Base-by-base conservation (phyloP, 2,888 invertebrate species). In the Chrysolina americana region DNA sequence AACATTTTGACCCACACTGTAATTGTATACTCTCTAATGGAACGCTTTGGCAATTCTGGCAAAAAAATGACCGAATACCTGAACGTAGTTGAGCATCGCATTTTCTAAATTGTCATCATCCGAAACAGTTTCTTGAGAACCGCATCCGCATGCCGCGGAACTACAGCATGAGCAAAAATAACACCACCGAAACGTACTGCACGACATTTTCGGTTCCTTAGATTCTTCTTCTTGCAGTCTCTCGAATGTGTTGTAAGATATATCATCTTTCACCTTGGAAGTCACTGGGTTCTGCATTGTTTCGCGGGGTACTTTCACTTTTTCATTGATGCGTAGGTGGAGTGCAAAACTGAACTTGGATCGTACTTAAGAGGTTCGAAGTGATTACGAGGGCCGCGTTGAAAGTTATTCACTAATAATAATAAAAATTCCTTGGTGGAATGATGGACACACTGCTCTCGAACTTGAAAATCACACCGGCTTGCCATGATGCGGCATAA, bases 81-180 rank as follows among this genome's bases (percentile, higher is more conserved):
- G 75, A 64, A 79, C 75, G 75, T 83, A 82, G 71, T 77, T 78
- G n/a, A 76, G 76, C 76, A 83, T 47, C 48, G 79, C 80, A 71
- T 73, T 78, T 68, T 85, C 84, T 28, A 84, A 80, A 77, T 84
- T 83, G 50, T 72, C 72, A 48, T 68, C 68, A 53, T 85, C 84
- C 17, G 83, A 82, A 72, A 79, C 77, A 53, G 81, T 80, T 73
- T 83, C 81, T 70, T 78, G 66, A n/a, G 36, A 41, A 23, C 47
- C 19, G 41, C 79, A 78, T 53, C 53, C 53, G 53, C 53, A 53
- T 53, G 13, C 21, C 53, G 19, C 4, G 36, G 17, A 13, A n/a
- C 47, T 44, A 47, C 79, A 78, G 62, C 77, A 74, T 47, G 80
- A 82, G 74, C 78, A 79, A 65, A 65, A 41, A 71, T 41, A 66